Evolutionary conservation across 2,113 vertebrate species (phyloP), one percentile per base, ranked within the genome.

Genomic region (Chloroceryle aenea): DNA sequence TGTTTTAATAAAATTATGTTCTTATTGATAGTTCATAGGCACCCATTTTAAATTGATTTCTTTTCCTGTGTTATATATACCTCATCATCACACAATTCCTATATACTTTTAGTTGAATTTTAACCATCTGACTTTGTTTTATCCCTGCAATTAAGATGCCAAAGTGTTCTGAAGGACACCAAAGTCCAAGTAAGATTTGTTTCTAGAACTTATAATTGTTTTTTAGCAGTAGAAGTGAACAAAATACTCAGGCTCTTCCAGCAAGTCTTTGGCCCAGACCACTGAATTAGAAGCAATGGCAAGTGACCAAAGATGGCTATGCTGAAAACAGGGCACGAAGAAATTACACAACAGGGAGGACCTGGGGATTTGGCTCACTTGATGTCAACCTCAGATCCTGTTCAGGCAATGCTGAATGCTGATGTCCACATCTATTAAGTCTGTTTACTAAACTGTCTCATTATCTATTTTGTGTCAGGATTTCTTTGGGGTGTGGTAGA

Each of bases 401-500:
- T 42, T 91, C 77, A 92, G 95, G 91, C 96, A 93, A 17, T 10
- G 32, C 21, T 81, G 88, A 82, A 25, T 48, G 30, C 79, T 92
- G 96, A 95, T 90, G 97, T 98, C 98, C 97, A 97, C 91, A 97
- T 97, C 94, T 73, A 98, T 98, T 98, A 98, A 97, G 90, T 97
- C 94, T 97, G 95, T 97, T 98, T 98, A 97, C 96, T 98, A 98
- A 98, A 94, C 85, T 95, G 96, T 92, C 96, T 97, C 96, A 95
- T 98, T 97, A 98, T 97, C 96, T 97, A 27, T 82, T 97, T 97
- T 95, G 90, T 97, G 97, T 97, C 88, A 94, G 94, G 91, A 97
- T 98, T 98, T 98, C 97, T 98, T 97, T 94, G 97, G 98, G 97
- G 96, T 85, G 97, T 96, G 98, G 97, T 97, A 74, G 76, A 97